phyloP scores from a whole-genome alignment of 2,888 invertebrate genomes.

The Lasioglossum oenotherae region DNA sequence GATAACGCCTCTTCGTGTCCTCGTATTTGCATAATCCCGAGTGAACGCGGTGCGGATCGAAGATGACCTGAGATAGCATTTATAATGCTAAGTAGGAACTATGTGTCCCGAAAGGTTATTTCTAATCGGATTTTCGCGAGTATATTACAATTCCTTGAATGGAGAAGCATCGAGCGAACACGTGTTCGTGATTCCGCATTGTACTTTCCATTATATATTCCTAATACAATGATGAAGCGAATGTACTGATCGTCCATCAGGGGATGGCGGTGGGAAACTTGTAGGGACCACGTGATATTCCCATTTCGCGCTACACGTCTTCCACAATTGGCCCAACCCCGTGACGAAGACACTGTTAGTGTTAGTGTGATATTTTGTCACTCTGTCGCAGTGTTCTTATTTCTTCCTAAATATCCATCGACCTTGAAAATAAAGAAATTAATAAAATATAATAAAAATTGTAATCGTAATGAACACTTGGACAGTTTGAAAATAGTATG shows the following conservation, averaged over 20 bases:
- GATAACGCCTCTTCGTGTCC: slow-evolving; percentile 49
- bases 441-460: too few relatives aligned
- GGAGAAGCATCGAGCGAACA: not conserved
- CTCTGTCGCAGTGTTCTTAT: too few relatives aligned
- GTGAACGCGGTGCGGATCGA: slow-evolving; percentile 37
- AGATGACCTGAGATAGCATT: slow-evolving; percentile 43
- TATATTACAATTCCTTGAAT: not conserved
- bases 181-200: not conserved
- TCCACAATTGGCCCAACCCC: too few relatives aligned
- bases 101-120: slow-evolving; percentile 10
- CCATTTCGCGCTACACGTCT: too few relatives aligned
- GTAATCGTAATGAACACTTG: too few relatives aligned
- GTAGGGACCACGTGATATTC: too few relatives aligned
- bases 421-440: too few relatives aligned
- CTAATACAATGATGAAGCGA: not conserved
- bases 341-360: too few relatives aligned
- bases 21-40: slow-evolving; percentile 73
- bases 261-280: too few relatives aligned
- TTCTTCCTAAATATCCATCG: too few relatives aligned
- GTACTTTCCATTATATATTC: not conserved
- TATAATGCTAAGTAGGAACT: slow-evolving; percentile 40
- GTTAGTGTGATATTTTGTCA: too few relatives aligned
- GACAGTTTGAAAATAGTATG: too few relatives aligned
- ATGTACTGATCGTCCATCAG: not conserved
- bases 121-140: slow-evolving; percentile 29